Evolutionary conservation across 2,888 invertebrate species (phyloP), one percentile per base, ranked within the genome.

Genomic region (Epiblema foenella): DNA sequence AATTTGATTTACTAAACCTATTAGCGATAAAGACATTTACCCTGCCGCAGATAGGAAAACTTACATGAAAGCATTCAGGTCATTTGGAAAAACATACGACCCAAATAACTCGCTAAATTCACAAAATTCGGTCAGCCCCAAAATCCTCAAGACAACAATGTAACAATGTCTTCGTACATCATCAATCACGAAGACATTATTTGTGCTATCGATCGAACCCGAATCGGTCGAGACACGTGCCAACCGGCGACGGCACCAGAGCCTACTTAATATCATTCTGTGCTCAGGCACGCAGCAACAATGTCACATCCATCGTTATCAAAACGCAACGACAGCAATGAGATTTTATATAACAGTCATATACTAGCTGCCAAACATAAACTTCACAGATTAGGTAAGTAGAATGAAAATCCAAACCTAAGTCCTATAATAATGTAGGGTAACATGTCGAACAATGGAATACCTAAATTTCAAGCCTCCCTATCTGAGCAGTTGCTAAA

Each of bases 131-230:
- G 71, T 66, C 71, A 68, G 68, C 63, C 62, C 62, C 64, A 64
- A 68, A 58, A 68, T 72, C 52, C 69, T 59, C 54, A 66, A 60
- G 75, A 75, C 78, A 82, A 87, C 88, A 88, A 88, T 80, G 75
- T 72, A 76, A 79, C 79, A 78, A 77, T 77, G 79, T 79, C 72
- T 75, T 73, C 70, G 73, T 76, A 75, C 77, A 78, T 81, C 89
- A 93, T 93, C 89, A 89, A 93, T 93, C 92, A 93, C 89, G 80
- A 75, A 80, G 84, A 84, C 87, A 86, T 84, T 91, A 91, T 91
- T 90, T 90, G 85, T 83, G 85, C 75, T 86, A 92, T 91, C 86
- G 91, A 91, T 88, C 87, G 85, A 69, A 78, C 83, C 79, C 78
- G 79, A 79, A 80, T 83, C 81, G 78, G 77, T 78, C 77, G 66